Percentiles rank a stretch among this genome's conserved stretches.
These are phyloP conservation scores for Zaprionus tsacasi DNA, from an alignment of 1,140 invertebrate genomes.

Conservation along the genomic window DNA sequence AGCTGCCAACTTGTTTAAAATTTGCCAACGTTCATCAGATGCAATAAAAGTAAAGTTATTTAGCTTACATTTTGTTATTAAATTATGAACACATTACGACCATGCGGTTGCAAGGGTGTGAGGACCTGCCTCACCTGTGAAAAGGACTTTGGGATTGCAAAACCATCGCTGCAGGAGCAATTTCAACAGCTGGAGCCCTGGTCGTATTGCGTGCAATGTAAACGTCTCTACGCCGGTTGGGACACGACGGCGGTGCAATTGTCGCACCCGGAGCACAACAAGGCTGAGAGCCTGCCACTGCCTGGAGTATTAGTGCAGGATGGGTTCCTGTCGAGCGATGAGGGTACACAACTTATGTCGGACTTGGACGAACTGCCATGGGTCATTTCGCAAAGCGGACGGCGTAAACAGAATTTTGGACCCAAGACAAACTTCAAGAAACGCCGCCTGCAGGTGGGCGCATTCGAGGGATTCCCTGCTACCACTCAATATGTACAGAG, in stretches of 20 bases:
- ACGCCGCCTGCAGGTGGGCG: constrained; percentile 90
- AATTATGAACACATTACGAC: constrained; percentile 88
- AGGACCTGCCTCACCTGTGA: constrained; percentile 95
- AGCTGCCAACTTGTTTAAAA: constrained; percentile 17
- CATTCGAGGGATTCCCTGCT: constrained; percentile 94
- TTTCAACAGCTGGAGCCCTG: constrained; percentile 86
- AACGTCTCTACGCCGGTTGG: constrained; percentile 91
- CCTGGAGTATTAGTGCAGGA: constrained; percentile 90
- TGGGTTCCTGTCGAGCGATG: constrained; percentile 90
- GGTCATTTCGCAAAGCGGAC: constrained; percentile 97
- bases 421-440: constrained; percentile 99
- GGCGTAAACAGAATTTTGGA: constrained; percentile 98
- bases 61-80: not conserved
- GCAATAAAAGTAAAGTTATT: not conserved
- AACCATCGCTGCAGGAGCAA: constrained; percentile 79
- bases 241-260: constrained; percentile 85
- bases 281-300: constrained; percentile 86
- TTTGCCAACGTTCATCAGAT: not conserved
- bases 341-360: constrained; percentile 89
- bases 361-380: constrained; percentile 93
- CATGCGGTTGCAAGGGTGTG: constrained; percentile 96
- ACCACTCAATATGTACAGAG: constrained; percentile 93
- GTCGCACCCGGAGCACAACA: constrained; percentile 88
- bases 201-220: constrained; percentile 91
- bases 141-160: constrained; percentile 87